A percentile compares a stretch with the other conserved stretches of the same genome.
phyloP scores from a whole-genome alignment of 2,797 vertebrate genomes.

The Lepus oiostolus region DNA sequence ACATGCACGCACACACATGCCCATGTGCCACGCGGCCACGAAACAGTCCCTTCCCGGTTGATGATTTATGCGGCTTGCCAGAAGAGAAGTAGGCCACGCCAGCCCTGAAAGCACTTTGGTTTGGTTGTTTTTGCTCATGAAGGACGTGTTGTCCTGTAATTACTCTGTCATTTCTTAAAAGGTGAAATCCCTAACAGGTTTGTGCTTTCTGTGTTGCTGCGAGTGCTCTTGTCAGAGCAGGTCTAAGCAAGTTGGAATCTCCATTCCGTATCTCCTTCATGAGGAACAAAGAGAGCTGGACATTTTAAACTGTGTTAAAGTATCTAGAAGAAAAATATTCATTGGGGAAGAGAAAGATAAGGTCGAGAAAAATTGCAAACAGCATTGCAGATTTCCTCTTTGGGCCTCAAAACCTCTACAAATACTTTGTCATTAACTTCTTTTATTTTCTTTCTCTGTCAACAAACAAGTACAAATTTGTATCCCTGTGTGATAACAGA shows the following conservation, averaged over 20 bases:
- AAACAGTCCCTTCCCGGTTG: slow-evolving; percentile 81
- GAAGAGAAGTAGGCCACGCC: slow-evolving; percentile 88
- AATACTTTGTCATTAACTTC: slow-evolving; percentile 60
- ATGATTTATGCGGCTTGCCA: slow-evolving; percentile 90
- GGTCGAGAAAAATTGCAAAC: slow-evolving; percentile 78
- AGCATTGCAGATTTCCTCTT: slow-evolving; percentile 67
- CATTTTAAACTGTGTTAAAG: slow-evolving; percentile 83
- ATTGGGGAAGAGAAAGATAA: slow-evolving; percentile 56
- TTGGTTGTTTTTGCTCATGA: slow-evolving; percentile 88
- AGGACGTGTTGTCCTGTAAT: slow-evolving; percentile 91
- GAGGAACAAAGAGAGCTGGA: slow-evolving; percentile 83
- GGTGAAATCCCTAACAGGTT: slow-evolving; percentile 88
- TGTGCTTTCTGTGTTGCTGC: slow-evolving; percentile 80
- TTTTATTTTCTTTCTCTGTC: not conserved
- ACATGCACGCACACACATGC: not conserved
- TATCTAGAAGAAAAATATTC: slow-evolving; percentile 65
- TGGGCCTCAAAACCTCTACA: slow-evolving; percentile 58
- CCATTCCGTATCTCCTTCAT: slow-evolving; percentile 76
- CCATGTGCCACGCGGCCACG: slow-evolving; percentile 61
- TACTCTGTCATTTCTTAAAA: slow-evolving; percentile 91
- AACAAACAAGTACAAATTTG: slow-evolving; percentile 68
- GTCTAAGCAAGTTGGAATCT: slow-evolving; percentile 83
- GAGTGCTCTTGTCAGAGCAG: slow-evolving; percentile 82
- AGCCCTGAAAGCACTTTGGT: slow-evolving; percentile 89
- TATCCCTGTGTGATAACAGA: slow-evolving; percentile 67